A percentile compares a stretch with the other conserved stretches of the same genome.
Evolutionary conservation across 2,113 vertebrate genomes (phyloP).

Genomic region (Parus major): DNA sequence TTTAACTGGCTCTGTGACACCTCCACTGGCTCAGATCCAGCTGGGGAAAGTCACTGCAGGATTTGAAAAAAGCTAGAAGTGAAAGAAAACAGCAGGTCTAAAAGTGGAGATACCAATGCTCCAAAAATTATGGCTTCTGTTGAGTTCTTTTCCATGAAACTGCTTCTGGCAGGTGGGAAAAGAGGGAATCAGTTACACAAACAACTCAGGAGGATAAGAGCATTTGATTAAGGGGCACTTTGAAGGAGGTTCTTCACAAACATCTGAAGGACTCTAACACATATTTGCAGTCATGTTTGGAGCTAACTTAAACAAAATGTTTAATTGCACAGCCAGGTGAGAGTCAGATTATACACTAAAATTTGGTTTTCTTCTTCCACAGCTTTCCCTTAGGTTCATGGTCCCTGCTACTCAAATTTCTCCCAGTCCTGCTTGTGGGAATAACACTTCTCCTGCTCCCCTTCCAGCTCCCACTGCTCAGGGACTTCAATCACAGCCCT

Average conservation of each 20-base stretch:
- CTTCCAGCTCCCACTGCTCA: not conserved
- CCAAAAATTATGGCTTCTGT: not conserved
- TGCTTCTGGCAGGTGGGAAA: not conserved
- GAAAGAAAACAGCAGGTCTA: not conserved
- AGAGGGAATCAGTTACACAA: not conserved
- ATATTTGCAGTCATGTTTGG: not conserved
- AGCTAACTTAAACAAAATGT: not conserved
- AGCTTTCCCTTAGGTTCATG: rapidly evolving
- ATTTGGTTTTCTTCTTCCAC: not conserved
- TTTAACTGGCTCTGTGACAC: not conserved
- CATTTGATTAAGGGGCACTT: not conserved
- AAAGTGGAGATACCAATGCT: not conserved
- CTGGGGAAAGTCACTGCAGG: not conserved
- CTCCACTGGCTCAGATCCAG: not conserved
- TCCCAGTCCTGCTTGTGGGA: not conserved
- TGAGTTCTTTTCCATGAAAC: not conserved
- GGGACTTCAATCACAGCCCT: not conserved
- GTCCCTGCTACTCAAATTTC: not conserved
- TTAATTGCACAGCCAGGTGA: not conserved
- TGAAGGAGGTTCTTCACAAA: not conserved
- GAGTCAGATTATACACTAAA: not conserved
- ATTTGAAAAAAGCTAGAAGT: not conserved
- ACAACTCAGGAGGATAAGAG: not conserved
- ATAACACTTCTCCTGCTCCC: not conserved
- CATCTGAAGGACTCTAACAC: not conserved